Percentiles rank a stretch among this genome's conserved stretches.
These are phyloP conservation scores for Peromyscus polionotus DNA, from an alignment of 2,113 vertebrate genomes.

Conservation along the genomic window DNA sequence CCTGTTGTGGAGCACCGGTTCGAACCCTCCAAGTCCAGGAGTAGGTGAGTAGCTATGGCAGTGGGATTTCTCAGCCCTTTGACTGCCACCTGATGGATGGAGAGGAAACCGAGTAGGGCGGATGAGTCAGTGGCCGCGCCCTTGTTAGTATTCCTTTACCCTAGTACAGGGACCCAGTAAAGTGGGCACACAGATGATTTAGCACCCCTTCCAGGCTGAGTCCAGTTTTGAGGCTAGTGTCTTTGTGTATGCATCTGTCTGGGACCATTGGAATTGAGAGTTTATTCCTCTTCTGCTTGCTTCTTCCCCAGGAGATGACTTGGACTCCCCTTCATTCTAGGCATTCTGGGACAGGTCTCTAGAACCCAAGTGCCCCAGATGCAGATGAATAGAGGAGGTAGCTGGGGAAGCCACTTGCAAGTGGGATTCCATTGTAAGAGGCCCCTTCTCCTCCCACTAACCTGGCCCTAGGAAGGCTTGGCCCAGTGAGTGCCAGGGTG, in stretches of 20 bases:
- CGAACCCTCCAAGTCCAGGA: slow-evolving; percentile 62
- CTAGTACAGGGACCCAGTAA: not conserved
- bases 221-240: not conserved
- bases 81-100: not conserved
- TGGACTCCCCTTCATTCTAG: slow-evolving; percentile 10
- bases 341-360: not conserved
- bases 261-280: slow-evolving; percentile 47
- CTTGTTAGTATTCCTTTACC: slow-evolving; percentile 17
- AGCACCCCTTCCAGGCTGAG: not conserved
- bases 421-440: slow-evolving; percentile 24
- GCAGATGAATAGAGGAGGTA: slow-evolving; percentile 35
- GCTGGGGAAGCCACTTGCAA: slow-evolving; percentile 37
- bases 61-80: slow-evolving; percentile 46
- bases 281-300: slow-evolving; percentile 11
- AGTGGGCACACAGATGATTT: not conserved
- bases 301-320: slow-evolving; percentile 11
- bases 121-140: not conserved
- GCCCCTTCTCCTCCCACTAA: not conserved
- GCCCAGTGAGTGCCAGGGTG: not conserved
- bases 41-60: slow-evolving; percentile 66
- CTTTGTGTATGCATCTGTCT: not conserved
- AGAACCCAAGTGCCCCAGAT: not conserved
- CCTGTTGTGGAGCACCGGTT: slow-evolving; percentile 85
- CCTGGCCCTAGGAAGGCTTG: not conserved
- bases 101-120: not conserved